These are phyloP conservation scores for Vireo altiloquus DNA, from an alignment of 2,113 vertebrate species.

Conservation along the genomic window DNA sequence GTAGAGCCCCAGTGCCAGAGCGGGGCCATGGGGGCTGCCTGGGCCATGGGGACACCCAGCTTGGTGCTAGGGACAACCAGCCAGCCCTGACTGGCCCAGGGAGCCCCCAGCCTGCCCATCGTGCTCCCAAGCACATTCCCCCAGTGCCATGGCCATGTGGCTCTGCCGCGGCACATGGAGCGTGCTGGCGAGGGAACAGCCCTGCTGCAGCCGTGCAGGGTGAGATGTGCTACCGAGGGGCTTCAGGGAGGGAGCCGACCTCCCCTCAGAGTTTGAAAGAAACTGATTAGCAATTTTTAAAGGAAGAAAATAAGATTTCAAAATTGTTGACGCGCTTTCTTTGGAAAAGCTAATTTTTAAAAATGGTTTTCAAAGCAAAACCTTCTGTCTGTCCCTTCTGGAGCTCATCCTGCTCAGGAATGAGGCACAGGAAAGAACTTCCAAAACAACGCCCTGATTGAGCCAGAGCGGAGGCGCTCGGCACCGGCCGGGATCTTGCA, in stretches of 20 bases:
- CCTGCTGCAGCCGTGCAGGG: background rate
- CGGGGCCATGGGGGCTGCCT: rapidly evolving
- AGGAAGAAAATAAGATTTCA: background rate
- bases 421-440: constrained; percentile 61
- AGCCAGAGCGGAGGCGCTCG: background rate
- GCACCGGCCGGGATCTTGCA: rapidly evolving
- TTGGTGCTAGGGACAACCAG: background rate
- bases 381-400: background rate
- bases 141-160: rapidly evolving
- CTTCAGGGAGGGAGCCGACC: background rate
- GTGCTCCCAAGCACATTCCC: rapidly evolving
- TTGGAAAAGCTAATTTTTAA: background rate
- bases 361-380: background rate
- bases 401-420: constrained; percentile 11
- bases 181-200: background rate
- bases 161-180: rapidly evolving
- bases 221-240: background rate
- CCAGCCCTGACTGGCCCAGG: rapidly evolving
- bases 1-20: rapidly evolving
- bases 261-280: background rate
- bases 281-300: background rate
- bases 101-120: background rate
- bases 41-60: background rate
- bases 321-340: background rate
- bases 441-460: background rate